Percentiles rank a stretch among this genome's conserved stretches.
Evolutionary conservation across 2,888 invertebrate species (phyloP).

Genomic region (Conistra vaccinii): DNA sequence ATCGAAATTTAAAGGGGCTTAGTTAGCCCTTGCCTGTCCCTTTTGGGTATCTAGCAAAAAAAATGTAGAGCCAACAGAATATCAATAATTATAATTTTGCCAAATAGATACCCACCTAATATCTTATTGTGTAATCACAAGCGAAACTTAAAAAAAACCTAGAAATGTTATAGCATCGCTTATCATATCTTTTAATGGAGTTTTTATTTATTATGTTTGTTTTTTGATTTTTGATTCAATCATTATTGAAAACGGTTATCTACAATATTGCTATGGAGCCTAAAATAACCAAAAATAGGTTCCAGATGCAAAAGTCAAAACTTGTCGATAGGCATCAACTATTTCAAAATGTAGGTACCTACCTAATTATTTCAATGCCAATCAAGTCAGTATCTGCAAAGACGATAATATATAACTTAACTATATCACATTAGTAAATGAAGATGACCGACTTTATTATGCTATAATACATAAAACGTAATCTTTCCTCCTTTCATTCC

Average conservation of each 20-base stretch:
- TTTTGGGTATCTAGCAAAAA: background rate
- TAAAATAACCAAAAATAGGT: background rate
- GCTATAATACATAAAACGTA: constrained; percentile 20
- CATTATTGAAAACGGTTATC: background rate
- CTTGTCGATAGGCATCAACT: background rate
- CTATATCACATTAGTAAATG: constrained; percentile 16
- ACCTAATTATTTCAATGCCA: constrained; percentile 12
- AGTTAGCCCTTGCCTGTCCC: background rate
- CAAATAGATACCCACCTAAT: background rate
- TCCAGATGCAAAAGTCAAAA: background rate
- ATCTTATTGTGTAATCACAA: background rate
- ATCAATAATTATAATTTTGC: background rate
- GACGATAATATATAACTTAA: too few species aligned
- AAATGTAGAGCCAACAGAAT: background rate
- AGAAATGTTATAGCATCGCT: background rate
- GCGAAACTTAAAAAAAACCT: background rate
- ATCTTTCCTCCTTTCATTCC: constrained; percentile 55
- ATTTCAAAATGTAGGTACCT: constrained; percentile 3
- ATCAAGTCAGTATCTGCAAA: constrained; percentile 5
- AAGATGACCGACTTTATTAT: constrained; percentile 33
- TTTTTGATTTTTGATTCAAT: background rate
- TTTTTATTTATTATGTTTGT: background rate
- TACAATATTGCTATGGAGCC: background rate
- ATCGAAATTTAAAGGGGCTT: background rate
- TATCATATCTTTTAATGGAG: background rate